A percentile compares a stretch with the other conserved stretches of the same genome.
These are phyloP conservation scores for Spinibarbus caldwelli DNA, from an alignment of 2,797 vertebrate genomes.

Conservation along the genomic window DNA sequence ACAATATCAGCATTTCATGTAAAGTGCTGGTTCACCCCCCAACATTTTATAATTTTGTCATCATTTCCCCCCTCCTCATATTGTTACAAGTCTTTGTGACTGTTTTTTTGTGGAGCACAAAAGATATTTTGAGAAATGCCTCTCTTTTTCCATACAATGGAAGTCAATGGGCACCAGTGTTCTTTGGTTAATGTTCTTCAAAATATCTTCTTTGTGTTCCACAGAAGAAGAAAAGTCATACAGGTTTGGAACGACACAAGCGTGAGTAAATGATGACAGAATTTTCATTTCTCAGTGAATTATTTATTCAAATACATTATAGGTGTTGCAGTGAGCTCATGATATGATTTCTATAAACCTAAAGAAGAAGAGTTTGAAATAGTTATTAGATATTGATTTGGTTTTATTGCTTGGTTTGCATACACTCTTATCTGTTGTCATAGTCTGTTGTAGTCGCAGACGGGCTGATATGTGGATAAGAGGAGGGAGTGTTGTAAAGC, in stretches of 20 bases:
- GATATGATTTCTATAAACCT: background rate
- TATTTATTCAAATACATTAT: background rate
- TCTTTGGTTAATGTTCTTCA: no score
- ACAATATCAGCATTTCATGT: no score
- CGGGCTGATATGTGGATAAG: background rate
- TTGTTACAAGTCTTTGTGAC: no score
- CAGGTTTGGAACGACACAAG: background rate
- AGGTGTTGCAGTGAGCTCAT: background rate
- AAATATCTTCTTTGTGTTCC: background rate
- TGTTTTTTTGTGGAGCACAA: background rate
- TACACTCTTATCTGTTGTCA: background rate
- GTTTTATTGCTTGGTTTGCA: constrained; percentile 7
- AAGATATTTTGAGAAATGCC: background rate
- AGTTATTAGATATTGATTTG: background rate
- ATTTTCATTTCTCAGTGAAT: background rate
- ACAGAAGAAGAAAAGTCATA: background rate
- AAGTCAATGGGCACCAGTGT: background rate
- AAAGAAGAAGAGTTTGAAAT: background rate
- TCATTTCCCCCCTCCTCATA: no score
- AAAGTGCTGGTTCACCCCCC: no score
- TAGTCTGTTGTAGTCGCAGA: background rate
- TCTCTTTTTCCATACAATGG: background rate
- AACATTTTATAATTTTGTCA: no score
- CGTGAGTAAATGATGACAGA: background rate
- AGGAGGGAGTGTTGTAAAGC: constrained; percentile 4